phyloP scores from a whole-genome alignment of 2,797 vertebrate species.

The Propithecus deckenii region DNA sequence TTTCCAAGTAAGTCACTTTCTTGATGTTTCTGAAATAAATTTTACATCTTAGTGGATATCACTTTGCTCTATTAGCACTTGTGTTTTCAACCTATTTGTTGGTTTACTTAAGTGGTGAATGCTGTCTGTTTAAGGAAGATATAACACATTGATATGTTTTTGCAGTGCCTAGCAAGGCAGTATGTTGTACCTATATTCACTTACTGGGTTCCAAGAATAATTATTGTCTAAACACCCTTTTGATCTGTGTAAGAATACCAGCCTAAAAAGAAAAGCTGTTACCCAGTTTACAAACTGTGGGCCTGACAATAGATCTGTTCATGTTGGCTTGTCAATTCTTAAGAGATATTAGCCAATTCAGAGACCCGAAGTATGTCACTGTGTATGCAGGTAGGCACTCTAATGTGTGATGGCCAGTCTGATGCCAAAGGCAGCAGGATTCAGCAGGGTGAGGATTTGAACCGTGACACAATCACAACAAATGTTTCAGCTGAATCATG shows the following conservation, averaged over 20 bases:
- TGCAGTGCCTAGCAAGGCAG: not conserved
- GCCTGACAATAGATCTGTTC: not conserved
- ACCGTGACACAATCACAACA: not conserved
- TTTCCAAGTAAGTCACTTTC: conserved; percentile 50
- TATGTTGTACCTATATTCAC: not conserved
- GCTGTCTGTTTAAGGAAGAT: conserved; percentile 21
- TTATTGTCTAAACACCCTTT: conserved; percentile 35
- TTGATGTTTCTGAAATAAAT: conserved; percentile 38
- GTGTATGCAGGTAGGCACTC: not conserved
- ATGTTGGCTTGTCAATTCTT: not conserved
- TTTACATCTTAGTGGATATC: conserved; percentile 7
- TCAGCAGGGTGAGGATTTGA: not conserved
- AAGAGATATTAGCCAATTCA: not conserved
- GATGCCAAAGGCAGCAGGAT: not conserved
- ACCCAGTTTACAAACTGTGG: not conserved
- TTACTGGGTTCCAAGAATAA: conserved; percentile 22
- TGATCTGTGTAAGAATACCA: conserved; percentile 28
- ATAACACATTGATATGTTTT: not conserved
- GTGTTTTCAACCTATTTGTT: conserved; percentile 46
- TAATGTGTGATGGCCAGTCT: not conserved
- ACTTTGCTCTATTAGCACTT: conserved; percentile 25
- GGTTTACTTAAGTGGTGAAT: conserved; percentile 50
- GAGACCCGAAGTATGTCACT: not conserved
- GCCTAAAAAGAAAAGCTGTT: conserved; percentile 25
- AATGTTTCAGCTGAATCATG: not conserved